These are phyloP conservation scores for Acestrorhynchus altus DNA, from an alignment of 2,797 vertebrate genomes.

Conservation along the genomic window DNA sequence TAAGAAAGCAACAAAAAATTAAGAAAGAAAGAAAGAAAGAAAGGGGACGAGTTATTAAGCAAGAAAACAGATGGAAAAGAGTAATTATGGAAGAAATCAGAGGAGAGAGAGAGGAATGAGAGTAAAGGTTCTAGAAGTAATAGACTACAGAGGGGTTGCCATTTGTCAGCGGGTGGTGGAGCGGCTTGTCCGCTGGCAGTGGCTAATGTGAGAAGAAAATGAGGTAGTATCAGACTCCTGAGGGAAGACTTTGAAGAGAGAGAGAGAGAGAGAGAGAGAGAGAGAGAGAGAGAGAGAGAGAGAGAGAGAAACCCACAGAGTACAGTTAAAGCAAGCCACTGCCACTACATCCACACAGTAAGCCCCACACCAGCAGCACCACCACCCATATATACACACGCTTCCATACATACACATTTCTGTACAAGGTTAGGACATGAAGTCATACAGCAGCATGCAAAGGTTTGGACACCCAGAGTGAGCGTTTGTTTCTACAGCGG, in stretches of 20 bases:
- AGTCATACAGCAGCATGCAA: not conserved
- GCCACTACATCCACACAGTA: not conserved
- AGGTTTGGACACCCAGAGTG: too few species aligned
- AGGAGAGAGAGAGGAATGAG: constrained; percentile 20
- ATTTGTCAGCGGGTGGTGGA: constrained; percentile 45
- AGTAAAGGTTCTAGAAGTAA: constrained; percentile 40
- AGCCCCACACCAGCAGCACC: too few species aligned
- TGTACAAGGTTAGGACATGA: not conserved
- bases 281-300: too few species aligned
- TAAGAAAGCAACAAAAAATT: not conserved
- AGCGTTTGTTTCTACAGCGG: too few species aligned
- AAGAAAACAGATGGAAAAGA: constrained; percentile 1
- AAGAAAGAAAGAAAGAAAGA: not conserved
- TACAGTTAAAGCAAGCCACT: constrained; percentile 7
- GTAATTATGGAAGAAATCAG: not conserved
- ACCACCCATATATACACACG: constrained; percentile 4
- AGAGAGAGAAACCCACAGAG: constrained; percentile 11
- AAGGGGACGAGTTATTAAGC: not conserved
- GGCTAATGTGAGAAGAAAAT: constrained; percentile 45
- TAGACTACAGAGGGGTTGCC: constrained; percentile 44
- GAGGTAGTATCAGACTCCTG: constrained; percentile 38
- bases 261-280: not conserved
- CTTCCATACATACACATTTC: not conserved
- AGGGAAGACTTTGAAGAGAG: constrained; percentile 47
- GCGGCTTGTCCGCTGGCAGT: constrained; percentile 23